Conservation (phyloP, 2,797 vertebrate species). For the Sebastes minor region DNA sequence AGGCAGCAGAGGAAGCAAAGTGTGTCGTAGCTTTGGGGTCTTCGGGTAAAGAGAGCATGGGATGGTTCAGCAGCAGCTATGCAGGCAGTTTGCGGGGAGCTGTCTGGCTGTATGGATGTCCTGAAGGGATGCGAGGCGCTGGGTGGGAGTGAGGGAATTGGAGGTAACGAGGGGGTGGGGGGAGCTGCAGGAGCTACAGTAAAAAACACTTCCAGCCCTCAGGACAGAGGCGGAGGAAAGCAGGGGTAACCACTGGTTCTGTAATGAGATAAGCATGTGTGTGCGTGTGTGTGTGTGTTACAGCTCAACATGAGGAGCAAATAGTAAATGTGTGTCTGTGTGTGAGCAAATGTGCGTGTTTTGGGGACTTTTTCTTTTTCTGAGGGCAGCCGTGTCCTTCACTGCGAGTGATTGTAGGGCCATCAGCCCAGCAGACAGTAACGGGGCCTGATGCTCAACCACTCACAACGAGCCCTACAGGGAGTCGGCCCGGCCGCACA, state of each 20-base stretch:
- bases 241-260: conserved; percentile 13
- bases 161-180: conserved; percentile 27
- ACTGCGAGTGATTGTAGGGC: conserved; percentile 40
- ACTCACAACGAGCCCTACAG: conserved; percentile 45
- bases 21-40: conserved; percentile 41
- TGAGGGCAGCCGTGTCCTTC: conserved; percentile 18
- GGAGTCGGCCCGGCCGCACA: not conserved
- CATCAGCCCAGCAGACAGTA: conserved; percentile 50
- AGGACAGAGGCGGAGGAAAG: conserved; percentile 35
- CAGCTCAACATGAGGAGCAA: not conserved
- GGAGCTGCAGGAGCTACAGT: conserved; percentile 16
- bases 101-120: conserved; percentile 25
- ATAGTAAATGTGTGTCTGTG: not conserved
- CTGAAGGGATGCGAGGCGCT: conserved; percentile 17
- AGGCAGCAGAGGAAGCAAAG: conserved; percentile 40
- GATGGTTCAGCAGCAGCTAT: conserved; percentile 20
- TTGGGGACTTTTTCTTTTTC: conserved; percentile 10
- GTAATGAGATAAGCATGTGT: conserved; percentile 20
- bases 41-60: conserved; percentile 23
- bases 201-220: conserved; percentile 30
- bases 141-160: conserved; percentile 36
- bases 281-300: not conserved
- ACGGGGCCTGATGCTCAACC: conserved; percentile 51
- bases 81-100: conserved; percentile 16
- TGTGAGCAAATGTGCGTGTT: not conserved